Conservation (phyloP, 2,888 invertebrate genomes). For the Myopa tessellatipennis region DNA sequence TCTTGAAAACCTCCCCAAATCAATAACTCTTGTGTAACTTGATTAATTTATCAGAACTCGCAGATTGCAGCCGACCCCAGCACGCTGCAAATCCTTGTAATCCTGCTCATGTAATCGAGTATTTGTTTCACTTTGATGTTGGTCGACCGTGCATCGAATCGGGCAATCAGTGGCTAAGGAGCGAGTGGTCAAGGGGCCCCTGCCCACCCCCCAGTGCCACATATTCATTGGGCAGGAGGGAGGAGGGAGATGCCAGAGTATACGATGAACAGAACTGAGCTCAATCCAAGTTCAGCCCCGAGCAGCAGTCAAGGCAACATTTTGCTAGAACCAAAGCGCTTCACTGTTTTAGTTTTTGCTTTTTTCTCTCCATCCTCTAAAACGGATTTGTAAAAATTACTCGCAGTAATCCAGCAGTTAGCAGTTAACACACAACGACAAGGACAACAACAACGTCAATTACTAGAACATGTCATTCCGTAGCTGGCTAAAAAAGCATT, state of each 20-base stretch:
- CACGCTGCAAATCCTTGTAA: slow-evolving; percentile 20
- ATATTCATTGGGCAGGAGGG: not conserved
- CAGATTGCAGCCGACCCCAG: slow-evolving; percentile 4
- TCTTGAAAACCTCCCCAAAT: not conserved
- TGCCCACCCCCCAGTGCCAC: no score
- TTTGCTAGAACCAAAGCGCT: no score
- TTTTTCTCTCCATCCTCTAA: not conserved
- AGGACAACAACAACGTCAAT: slow-evolving; percentile 2
- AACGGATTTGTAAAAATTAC: not conserved
- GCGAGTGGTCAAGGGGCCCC: not conserved
- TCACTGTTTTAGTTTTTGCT: no score
- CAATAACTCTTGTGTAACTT: not conserved
- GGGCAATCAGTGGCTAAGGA: not conserved
- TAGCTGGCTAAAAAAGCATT: slow-evolving; percentile 3
- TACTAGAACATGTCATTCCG: not conserved
- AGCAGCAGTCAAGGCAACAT: not conserved
- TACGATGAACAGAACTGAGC: not conserved
- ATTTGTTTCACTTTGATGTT: slow-evolving; percentile 27
- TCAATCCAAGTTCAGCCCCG: not conserved
- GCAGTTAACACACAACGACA: not conserved
- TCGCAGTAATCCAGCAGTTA: not conserved
- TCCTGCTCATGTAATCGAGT: slow-evolving; percentile 20
- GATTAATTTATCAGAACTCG: slow-evolving; percentile 17
- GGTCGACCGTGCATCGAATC: slow-evolving; percentile 11
- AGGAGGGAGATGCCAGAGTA: not conserved